Base-by-base conservation (phyloP, 2,797 vertebrate genomes). In the Lepilemur septentrionalis region DNA sequence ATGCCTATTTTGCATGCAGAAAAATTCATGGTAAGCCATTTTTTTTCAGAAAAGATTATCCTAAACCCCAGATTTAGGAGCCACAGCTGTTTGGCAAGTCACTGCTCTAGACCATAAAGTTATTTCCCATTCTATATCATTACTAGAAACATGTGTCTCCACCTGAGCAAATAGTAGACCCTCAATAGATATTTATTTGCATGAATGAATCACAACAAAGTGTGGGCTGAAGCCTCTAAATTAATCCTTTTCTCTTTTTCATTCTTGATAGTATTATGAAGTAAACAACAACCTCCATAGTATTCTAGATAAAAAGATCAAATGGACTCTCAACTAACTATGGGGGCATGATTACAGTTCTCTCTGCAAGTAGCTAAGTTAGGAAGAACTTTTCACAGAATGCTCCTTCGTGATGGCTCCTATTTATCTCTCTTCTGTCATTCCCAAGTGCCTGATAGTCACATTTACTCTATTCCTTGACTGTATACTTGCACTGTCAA, bases 271-370 rank as follows among this genome's bases (percentile, higher is more conserved):
- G 46, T 59, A 28, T 76, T 10, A 59, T 43, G 23, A 91, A 5
- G 4, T 78, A 43, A 86, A 72, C 20, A 86, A 43, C 3, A 41
- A 18, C 4, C 18, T 5, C 4, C 6, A 4, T 7, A 69, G 79
- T 94, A 3, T 76, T 91, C 63, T 83, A 50, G 57, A 80, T 48
- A 72, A 55, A 89, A 65, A n/a, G 5, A 88, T 4, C 48, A 82
- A 48, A 41, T 46, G 8, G n/a, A 57, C 48, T 6, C 2, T 93
- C 23, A 65, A n/a, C 28, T 72, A 92, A 30, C 12, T 84, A 38
- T 82, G 17, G 13, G 4, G n/a, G 0, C 11, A 43, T 25, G 5
- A 35, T 10, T 89, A 35, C 32, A 20, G 2, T 61, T 69, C 13
- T 65, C 23, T 83, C 14, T 80, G 11, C 13, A 82, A 79, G 28